Conservation (phyloP, 2,888 invertebrate species). For the Apodemia zela region DNA sequence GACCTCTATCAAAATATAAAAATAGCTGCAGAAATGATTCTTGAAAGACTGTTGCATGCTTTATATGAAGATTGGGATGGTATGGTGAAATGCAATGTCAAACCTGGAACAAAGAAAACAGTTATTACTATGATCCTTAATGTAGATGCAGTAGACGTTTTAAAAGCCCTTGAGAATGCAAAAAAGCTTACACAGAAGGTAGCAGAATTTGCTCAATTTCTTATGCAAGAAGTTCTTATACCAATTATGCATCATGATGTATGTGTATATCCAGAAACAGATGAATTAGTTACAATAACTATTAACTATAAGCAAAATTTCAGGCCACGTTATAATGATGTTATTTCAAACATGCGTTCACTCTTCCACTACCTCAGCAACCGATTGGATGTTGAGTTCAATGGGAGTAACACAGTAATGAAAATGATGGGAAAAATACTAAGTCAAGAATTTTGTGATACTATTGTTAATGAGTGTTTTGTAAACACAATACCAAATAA, state of each 20-base stretch:
- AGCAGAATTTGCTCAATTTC: conserved; percentile 76
- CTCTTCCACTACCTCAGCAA: conserved; percentile 80
- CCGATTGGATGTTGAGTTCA: conserved; percentile 73
- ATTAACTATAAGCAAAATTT: conserved; percentile 60
- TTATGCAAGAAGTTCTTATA: conserved; percentile 79
- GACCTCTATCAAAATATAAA: conserved; percentile 73
- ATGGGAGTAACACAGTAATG: conserved; percentile 66
- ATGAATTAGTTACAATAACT: conserved; percentile 49
- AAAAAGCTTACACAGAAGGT: conserved; percentile 70
- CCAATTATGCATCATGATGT: conserved; percentile 78
- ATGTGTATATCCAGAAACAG: conserved; percentile 60
- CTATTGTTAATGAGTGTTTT: conserved; percentile 87
- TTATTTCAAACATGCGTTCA: conserved; percentile 77
- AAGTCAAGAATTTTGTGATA: conserved; percentile 80
- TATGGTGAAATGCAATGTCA: conserved; percentile 62
- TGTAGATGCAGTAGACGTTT: conserved; percentile 54
- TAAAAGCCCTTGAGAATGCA: conserved; percentile 60
- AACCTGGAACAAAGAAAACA: conserved; percentile 45
- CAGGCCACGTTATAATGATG: conserved; percentile 71
- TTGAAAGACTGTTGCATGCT: conserved; percentile 66
- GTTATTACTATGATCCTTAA: conserved; percentile 55
- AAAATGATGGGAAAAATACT: conserved; percentile 78
- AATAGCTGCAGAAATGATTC: conserved; percentile 61
- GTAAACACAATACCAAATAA: conserved; percentile 88
- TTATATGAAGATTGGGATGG: conserved; percentile 70